Conservation (phyloP, 2,113 vertebrate species). For the human region GRCh38 chr7:55839501-55840000, state of each 20-base stretch:
- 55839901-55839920: too few species aligned
- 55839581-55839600: too few species aligned
- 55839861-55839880: too few species aligned
- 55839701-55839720: background rate
- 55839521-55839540: too few species aligned
- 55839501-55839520: too few species aligned
- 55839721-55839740: slow-evolving; percentile 33
- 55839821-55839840: background rate
- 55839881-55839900: too few species aligned
- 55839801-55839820: background rate
- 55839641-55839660: background rate
- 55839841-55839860: background rate
- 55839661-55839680: background rate
- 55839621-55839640: background rate
- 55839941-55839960: too few species aligned
- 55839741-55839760: background rate
- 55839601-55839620: background rate
- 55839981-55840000: too few species aligned
- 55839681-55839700: background rate
- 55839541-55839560: too few species aligned
- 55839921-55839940: too few species aligned
- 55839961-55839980: too few species aligned
- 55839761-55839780: background rate
- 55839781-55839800: background rate
- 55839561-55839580: background rate